Conservation (phyloP, 2,113 vertebrate species). For the Nansenia antarctica region DNA sequence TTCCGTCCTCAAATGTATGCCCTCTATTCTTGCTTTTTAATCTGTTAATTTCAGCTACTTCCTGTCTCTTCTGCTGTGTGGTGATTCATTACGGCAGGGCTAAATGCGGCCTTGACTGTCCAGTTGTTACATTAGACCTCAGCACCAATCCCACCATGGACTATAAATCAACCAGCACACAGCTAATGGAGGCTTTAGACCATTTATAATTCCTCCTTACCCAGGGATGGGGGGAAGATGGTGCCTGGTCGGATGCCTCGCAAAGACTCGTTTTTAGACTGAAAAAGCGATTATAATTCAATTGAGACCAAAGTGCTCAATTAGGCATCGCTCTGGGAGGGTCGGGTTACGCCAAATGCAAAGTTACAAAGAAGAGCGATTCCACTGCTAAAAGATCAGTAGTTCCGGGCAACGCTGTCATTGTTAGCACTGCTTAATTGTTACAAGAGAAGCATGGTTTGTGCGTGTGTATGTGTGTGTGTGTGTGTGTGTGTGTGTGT, state of each 20-base stretch:
- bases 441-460: not conserved
- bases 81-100: constrained; percentile 56
- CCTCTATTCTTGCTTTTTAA: constrained; percentile 34
- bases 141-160: constrained; percentile 36
- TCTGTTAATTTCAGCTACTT: constrained; percentile 23
- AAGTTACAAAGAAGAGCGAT: constrained; percentile 33
- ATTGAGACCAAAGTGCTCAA: constrained; percentile 29
- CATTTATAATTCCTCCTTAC: constrained; percentile 46
- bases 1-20: not conserved
- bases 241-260: not conserved
- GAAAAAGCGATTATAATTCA: constrained; percentile 33
- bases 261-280: constrained; percentile 19
- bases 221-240: not conserved
- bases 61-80: constrained; percentile 11
- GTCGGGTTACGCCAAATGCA: constrained; percentile 29
- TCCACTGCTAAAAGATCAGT: not conserved
- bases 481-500: not conserved
- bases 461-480: not conserved
- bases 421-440: not conserved
- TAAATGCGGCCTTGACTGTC: constrained; percentile 60
- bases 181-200: constrained; percentile 41
- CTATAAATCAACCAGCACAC: constrained; percentile 55
- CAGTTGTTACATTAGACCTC: constrained; percentile 58
- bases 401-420: not conserved
- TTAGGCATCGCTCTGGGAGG: constrained; percentile 24